Evolutionary conservation across 1,140 invertebrate species (phyloP), one percentile per base, ranked within the genome.

Genomic region (Brachionus paranguensis): DNA sequence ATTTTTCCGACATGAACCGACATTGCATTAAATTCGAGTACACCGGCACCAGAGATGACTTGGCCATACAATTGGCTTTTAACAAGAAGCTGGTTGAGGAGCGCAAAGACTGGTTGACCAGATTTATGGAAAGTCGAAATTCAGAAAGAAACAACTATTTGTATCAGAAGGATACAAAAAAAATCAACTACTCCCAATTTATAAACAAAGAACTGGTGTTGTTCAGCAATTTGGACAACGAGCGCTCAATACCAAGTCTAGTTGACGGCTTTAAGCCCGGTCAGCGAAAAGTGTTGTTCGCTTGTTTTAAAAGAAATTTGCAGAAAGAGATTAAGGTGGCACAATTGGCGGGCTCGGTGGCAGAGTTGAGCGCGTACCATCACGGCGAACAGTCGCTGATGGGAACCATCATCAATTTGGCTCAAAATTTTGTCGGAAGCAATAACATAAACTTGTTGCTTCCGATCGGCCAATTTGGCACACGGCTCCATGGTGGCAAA

Each of bases 251-350:
- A 88, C 97, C 97, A 0, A 94, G 91, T 83, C 89, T 98, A 87
- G 93, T 99, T 17, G 97, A 99, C 90, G 96, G 91, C 1, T 90
- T 99, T 0, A 99, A 99, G 88, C 97, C 97, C 0, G 97, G 97
- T 20, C 96, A 98, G 88, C 92, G 97, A 85, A 99, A 99, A 89
- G 92, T 93, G 1, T 89, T 99, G 68, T 99, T 94, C 88, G 97
- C 97, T 0, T 99, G 96, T 88, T 93, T 99, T 53, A 99, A 98
- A 89, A 92, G 96, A 87, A 98, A 98, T 86, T 94, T 98, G 86
- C 98, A 96, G 87, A 92, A 93, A 7, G 97, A 99, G 91, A 92
- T 99, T 0, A 99, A 99, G 90, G 97, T 99, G 0, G 97, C 96
- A 0, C 97, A 99, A 88, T 89, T 99, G 86, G 96, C 97, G 83